These are phyloP conservation scores for Erebia ligea DNA, from an alignment of 2,888 invertebrate species.

Conservation along the genomic window DNA sequence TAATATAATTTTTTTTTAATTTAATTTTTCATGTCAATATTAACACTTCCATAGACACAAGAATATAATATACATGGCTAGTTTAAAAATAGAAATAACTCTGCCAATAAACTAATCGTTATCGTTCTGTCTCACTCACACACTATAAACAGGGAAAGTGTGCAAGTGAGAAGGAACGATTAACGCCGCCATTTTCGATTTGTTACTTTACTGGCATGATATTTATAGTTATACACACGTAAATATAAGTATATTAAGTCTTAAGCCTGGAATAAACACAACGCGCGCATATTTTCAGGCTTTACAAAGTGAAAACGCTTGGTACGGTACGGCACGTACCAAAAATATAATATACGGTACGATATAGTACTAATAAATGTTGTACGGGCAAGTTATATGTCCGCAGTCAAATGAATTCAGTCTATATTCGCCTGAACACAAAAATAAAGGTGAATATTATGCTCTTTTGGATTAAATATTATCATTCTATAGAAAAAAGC, in stretches of 20 bases:
- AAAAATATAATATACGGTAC: neutral
- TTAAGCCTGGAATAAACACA: neutral
- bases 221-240: too few relatives aligned
- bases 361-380: slow-evolving; percentile 2
- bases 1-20: neutral
- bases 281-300: neutral
- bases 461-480: neutral
- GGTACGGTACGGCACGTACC: neutral
- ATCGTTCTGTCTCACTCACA: too few relatives aligned
- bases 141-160: too few relatives aligned
- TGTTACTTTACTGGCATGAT: too few relatives aligned
- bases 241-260: neutral
- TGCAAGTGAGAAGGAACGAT: too few relatives aligned
- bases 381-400: slow-evolving; percentile 9
- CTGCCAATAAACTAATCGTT: neutral
- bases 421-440: slow-evolving; percentile 24
- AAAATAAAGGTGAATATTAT: neutral
- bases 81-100: too few relatives aligned
- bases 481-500: neutral
- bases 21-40: neutral
- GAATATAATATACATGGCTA: neutral
- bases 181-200: too few relatives aligned
- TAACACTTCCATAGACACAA: slow-evolving; percentile 22
- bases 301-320: neutral
- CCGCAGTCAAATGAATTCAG: slow-evolving; percentile 20